A percentile compares a stretch with the other conserved stretches of the same genome.
These are phyloP conservation scores for Mimachlamys varia DNA, from an alignment of 2,888 invertebrate species.

Conservation along the genomic window DNA sequence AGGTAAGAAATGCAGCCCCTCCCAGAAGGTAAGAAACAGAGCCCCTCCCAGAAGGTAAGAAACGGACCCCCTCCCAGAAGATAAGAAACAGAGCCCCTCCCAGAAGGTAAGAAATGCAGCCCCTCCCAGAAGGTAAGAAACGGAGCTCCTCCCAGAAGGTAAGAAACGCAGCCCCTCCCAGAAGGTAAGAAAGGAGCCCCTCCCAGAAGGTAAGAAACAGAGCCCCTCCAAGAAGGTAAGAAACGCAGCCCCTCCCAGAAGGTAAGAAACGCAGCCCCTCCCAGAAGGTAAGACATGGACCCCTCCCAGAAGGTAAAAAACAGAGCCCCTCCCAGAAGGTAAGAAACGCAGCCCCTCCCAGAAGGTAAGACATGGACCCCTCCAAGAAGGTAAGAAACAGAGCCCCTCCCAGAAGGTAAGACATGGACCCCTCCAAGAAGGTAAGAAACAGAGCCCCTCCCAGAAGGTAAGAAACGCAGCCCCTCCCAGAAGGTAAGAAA, in stretches of 20 bases:
- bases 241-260: slow-evolving; percentile 73
- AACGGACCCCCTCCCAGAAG: slow-evolving; percentile 74
- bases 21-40: slow-evolving; percentile 75
- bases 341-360: slow-evolving; percentile 72
- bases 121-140: slow-evolving; percentile 75
- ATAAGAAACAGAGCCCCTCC: slow-evolving; percentile 75
- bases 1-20: slow-evolving; percentile 77
- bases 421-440: too few species aligned
- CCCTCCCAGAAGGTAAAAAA: too few species aligned
- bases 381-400: too few species aligned
- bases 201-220: slow-evolving; percentile 75
- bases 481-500: slow-evolving; percentile 75
- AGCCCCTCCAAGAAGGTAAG: slow-evolving; percentile 75
- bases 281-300: slow-evolving; percentile 70
- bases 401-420: slow-evolving; percentile 75
- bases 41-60: slow-evolving; percentile 76
- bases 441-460: slow-evolving; percentile 75
- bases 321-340: slow-evolving; percentile 76
- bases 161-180: slow-evolving; percentile 72
- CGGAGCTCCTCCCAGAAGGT: slow-evolving; percentile 76
- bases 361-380: slow-evolving; percentile 70
- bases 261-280: slow-evolving; percentile 76
- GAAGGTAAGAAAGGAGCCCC: slow-evolving; percentile 77
- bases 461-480: slow-evolving; percentile 77
- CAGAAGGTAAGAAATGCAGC: slow-evolving; percentile 77